Conservation (phyloP, 2,797 vertebrate genomes). For the Cryptoblepharus egeriae region DNA sequence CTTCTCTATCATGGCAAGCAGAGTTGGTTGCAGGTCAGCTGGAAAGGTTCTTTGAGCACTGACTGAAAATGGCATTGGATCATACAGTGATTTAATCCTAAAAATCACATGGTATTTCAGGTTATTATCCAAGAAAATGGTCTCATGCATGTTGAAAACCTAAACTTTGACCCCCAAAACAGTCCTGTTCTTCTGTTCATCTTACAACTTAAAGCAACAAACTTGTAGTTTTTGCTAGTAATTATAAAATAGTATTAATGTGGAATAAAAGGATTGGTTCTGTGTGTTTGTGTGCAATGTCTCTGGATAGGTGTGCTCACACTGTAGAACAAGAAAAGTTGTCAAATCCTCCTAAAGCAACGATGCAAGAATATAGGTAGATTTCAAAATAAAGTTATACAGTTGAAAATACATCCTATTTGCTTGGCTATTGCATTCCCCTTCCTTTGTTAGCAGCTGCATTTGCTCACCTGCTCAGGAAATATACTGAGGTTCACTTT, state of each 20-base stretch:
- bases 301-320: too few species aligned
- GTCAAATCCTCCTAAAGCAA: conserved; percentile 14
- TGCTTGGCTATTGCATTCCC: neutral
- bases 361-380: neutral
- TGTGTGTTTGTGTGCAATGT: neutral
- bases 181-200: neutral
- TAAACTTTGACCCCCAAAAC: neutral
- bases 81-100: conserved; percentile 12
- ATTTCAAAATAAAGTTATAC: conserved; percentile 13
- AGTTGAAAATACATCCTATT: conserved; percentile 3
- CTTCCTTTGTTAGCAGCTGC: neutral
- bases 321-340: neutral
- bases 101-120: neutral
- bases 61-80: neutral
- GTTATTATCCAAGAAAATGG: neutral
- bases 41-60: neutral
- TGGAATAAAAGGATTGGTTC: neutral
- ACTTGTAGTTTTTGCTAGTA: neutral
- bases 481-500: neutral
- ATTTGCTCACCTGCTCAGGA: conserved; percentile 6
- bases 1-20: neutral
- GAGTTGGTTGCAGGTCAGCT: neutral
- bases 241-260: neutral
- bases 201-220: neutral
- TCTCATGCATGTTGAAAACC: neutral